A percentile compares a stretch with the other conserved stretches of the same genome.
phyloP scores from a whole-genome alignment of 2,113 vertebrate species.

The Himantopus leucocephalus region DNA sequence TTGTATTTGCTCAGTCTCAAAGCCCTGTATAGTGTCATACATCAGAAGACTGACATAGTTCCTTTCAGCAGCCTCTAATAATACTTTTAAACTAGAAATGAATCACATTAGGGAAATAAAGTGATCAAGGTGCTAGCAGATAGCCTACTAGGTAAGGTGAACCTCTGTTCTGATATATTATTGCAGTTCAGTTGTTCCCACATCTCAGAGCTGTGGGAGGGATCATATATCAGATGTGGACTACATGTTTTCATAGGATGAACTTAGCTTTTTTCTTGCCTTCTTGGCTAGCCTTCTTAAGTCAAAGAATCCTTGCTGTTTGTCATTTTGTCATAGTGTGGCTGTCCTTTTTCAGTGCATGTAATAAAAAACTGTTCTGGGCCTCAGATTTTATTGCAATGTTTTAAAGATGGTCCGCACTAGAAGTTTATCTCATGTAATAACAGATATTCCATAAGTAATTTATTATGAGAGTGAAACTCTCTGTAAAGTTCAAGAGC shows the following conservation, averaged over 20 bases:
- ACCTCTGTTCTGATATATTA: neutral
- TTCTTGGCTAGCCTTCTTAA: neutral
- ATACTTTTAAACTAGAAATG: neutral
- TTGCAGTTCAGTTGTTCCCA: neutral
- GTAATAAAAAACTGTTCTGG: neutral
- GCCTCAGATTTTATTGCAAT: neutral
- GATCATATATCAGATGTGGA: neutral
- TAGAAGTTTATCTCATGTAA: neutral
- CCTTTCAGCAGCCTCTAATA: neutral
- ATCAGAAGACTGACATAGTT: neutral
- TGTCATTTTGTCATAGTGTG: neutral
- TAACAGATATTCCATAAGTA: neutral
- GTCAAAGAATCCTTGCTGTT: neutral
- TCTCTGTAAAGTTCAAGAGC: neutral
- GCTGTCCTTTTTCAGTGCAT: neutral
- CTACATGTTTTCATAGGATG: neutral
- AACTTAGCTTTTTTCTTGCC: neutral
- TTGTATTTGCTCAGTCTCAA: neutral
- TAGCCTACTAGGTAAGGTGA: neutral
- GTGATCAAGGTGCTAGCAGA: neutral
- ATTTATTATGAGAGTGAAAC: neutral
- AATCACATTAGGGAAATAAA: constrained; percentile 1
- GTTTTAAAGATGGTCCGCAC: neutral
- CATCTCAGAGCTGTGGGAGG: neutral
- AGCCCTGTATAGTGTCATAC: neutral